A percentile compares a stretch with the other conserved stretches of the same genome.
Conservation (phyloP, 1,140 invertebrate species). For the Vanessa tameamea region DNA sequence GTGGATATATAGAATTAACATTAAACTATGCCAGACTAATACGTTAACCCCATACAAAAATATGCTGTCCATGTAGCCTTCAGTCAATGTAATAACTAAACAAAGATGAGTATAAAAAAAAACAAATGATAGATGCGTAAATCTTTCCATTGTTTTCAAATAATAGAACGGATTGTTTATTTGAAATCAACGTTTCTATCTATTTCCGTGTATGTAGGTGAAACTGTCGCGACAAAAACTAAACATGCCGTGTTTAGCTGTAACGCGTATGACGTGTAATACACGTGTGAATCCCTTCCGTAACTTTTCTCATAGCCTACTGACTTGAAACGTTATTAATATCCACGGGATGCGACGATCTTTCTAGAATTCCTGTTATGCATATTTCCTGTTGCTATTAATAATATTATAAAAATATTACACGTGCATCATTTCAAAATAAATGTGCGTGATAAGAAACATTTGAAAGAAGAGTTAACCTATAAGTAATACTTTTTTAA, state of each 20-base stretch:
- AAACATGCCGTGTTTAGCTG: not conserved
- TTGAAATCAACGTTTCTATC: slow-evolving; percentile 8
- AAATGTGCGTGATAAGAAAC: no score
- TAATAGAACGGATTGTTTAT: not conserved
- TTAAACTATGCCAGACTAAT: no score
- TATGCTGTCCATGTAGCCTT: no score
- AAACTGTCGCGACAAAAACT: slow-evolving; percentile 21
- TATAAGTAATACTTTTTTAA: no score
- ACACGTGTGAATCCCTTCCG: slow-evolving; percentile 25
- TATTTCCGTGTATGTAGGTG: slow-evolving; percentile 22
- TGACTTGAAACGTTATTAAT: slow-evolving; percentile 13
- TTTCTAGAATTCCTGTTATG: not conserved
- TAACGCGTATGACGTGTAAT: slow-evolving; percentile 14
- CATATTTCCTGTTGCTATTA: not conserved
- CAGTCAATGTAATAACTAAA: no score
- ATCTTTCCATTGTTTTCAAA: not conserved
- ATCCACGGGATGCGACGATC: not conserved
- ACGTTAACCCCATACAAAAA: no score
- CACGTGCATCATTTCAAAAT: not conserved
- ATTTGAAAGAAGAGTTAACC: no score
- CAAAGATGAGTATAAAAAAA: not conserved
- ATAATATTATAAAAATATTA: not conserved
- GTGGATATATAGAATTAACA: no score
- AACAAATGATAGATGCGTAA: not conserved
- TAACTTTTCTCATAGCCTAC: slow-evolving; percentile 28